Evolutionary conservation across 2,113 vertebrate species (phyloP).

Genomic region (Pantherophis guttatus): DNA sequence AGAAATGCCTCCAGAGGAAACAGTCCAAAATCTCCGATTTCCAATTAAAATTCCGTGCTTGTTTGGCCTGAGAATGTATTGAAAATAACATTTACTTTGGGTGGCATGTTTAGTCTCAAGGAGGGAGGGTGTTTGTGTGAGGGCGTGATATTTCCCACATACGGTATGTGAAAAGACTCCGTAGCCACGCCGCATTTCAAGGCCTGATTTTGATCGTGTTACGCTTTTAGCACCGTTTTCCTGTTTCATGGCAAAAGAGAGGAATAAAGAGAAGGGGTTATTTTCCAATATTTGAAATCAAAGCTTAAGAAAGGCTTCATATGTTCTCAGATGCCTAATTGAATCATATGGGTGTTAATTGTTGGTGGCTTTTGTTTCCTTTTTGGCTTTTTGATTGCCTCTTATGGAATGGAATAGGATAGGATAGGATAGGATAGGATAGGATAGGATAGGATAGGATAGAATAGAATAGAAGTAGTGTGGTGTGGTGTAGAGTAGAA

Average conservation of each 20-base stretch:
- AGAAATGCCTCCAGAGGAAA: background rate
- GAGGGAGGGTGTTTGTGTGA: background rate
- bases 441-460: too few species aligned
- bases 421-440: too few species aligned
- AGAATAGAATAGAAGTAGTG: too few species aligned
- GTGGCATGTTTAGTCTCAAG: background rate
- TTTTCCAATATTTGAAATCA: background rate
- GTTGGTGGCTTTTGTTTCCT: background rate
- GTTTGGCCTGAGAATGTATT: background rate
- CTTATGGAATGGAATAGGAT: too few species aligned
- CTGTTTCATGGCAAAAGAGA: conserved; percentile 26
- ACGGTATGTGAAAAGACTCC: background rate
- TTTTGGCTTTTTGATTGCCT: background rate
- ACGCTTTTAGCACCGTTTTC: conserved; percentile 2
- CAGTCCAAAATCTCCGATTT: too few species aligned
- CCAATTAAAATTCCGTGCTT: background rate
- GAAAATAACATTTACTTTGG: background rate
- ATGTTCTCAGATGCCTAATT: background rate
- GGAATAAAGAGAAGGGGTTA: conserved; percentile 28
- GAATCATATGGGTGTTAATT: background rate
- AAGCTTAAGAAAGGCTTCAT: background rate
- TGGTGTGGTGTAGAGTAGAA: too few species aligned
- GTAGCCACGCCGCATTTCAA: background rate
- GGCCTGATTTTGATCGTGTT: background rate
- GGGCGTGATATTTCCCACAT: background rate